Base-by-base conservation (phyloP, 1,140 invertebrate species). In the Heliconius eleuchia region DNA sequence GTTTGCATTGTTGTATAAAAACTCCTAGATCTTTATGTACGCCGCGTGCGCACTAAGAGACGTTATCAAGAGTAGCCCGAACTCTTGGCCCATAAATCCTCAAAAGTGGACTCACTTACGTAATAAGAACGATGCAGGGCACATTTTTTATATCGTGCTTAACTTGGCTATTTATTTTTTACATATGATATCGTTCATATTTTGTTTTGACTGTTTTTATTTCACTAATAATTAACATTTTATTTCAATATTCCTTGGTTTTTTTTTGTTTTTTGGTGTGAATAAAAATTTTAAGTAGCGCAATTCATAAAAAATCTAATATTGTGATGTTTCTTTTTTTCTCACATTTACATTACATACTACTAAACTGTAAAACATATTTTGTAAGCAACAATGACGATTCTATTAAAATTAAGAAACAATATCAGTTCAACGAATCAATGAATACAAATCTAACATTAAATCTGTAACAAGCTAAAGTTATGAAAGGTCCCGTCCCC, bases 51-150 rank as follows among this genome's bases (percentile, higher is more conserved):
- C 83, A 80, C 78, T 83, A 73, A 88, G 86, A 88, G 88, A 89
- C 87, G 86, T 91, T 93, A 93, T 92, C 91, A 93, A 87, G 84
- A 89, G 91, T 93, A 91, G 89, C 87, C 84, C 83, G 88, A 91
- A 88, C 88, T 83, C 83, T 82, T 85, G 86, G 83, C 91, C 87
- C 86, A 90, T 92, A 92, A 91, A 92, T 93, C 88, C 82, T 89
- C 78, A 85, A 87, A 90, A 89, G 84, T 88, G 86, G 85, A 81
- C 80, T 81, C 84, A 83, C 84, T 93, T 92, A 87, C 91, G 91
- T 88, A 93, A 93, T 89, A 90, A 89, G 85, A 89, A 82, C 77
- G 86, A 87, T 87, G 87, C 85, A 86, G 23, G n/a, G 39, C 55
- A 74, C 72, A 30, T 13, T 16, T 60, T 66, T 66, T 16, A 23